These are phyloP conservation scores for Cabera pusaria DNA, from an alignment of 2,888 invertebrate species.

Conservation along the genomic window DNA sequence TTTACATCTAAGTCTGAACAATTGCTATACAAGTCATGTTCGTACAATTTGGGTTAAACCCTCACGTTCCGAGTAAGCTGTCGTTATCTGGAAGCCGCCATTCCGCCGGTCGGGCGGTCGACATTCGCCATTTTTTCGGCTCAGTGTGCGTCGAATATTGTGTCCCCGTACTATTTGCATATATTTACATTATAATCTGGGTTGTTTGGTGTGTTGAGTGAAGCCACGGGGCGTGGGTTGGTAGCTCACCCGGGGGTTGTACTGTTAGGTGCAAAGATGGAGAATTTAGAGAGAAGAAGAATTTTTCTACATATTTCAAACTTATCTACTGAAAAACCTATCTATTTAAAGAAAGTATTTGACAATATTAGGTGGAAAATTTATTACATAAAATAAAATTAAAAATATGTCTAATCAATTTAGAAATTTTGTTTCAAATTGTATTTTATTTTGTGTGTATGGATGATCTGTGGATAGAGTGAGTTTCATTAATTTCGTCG, in stretches of 20 bases:
- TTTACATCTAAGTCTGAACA: constrained; percentile 44
- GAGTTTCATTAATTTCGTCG: too few relatives aligned
- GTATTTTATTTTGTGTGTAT: too few relatives aligned
- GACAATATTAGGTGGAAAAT: too few relatives aligned
- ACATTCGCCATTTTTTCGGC: constrained; percentile 44
- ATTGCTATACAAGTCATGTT: constrained; percentile 63
- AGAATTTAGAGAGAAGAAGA: too few relatives aligned
- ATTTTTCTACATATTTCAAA: too few relatives aligned
- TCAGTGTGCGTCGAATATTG: constrained; percentile 42
- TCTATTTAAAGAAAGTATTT: too few relatives aligned
- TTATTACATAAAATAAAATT: too few relatives aligned
- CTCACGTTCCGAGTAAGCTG: constrained; percentile 67
- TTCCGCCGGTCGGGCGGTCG: constrained; percentile 26
- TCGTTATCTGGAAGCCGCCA: constrained; percentile 49
- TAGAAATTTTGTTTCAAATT: too few relatives aligned
- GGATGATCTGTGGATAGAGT: too few relatives aligned
- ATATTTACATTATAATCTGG: constrained; percentile 73
- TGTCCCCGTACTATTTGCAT: constrained; percentile 60
- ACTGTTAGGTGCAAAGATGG: constrained; percentile 11
- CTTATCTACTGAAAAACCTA: too few relatives aligned
- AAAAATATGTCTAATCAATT: too few relatives aligned
- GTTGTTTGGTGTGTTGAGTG: constrained; percentile 48
- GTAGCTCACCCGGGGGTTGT: constrained; percentile 7
- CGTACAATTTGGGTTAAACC: constrained; percentile 59
- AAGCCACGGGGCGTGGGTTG: constrained; percentile 9